Evolutionary conservation across 2,797 vertebrate genomes (phyloP), one percentile per base, ranked within the genome.

Genomic region (Decapterus maruadsi): DNA sequence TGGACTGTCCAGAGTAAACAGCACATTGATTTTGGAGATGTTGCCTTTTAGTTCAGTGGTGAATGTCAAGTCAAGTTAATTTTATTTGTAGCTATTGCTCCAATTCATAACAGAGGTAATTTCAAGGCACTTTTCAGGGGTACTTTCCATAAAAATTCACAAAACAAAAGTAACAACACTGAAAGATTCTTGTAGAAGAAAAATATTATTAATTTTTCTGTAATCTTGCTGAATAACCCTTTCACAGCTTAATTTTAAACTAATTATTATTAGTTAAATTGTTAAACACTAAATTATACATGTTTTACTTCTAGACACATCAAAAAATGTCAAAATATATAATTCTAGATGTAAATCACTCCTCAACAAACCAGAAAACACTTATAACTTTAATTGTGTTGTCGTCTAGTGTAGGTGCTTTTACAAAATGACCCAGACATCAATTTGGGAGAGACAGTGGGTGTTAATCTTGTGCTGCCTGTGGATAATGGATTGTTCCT

Each of bases 401-500:
- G 22, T 59, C 65, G 26, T 82, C 19, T 50, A 31, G 17, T 2
- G 9, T 74, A 59, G 19, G 48, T 60, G 46, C 22, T 70, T 76
- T 76, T 36, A 59, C 29, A 65, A 68, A 81, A 74, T 73, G 16
- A 80, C 45, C 10, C 56, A 36, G 45, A 19, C 31, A 61, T 76
- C 51, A 60, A 42, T 76, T 51, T 74, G n/a, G 10, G 38, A 56
- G 26, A 75, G 29, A 74, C 17, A 17, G 64, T 16, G 9, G 17
- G 48, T 76, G 78, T 63, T 42, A 84, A 64, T 77, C 31, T 77
- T 79, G 22, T 58, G 67, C 69, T 76, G 53, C 60, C 67, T 63
- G 73, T 42, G 34, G 68, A 63, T 77, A 83, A 85, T 77, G 74
- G 71, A 42, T 84, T 66, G 66, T n/a, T 82, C 54, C 50, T 62